Evolutionary conservation across 1,140 invertebrate genomes (phyloP), one percentile per base, ranked within the genome.

Genomic region (Aphelinus certus): DNA sequence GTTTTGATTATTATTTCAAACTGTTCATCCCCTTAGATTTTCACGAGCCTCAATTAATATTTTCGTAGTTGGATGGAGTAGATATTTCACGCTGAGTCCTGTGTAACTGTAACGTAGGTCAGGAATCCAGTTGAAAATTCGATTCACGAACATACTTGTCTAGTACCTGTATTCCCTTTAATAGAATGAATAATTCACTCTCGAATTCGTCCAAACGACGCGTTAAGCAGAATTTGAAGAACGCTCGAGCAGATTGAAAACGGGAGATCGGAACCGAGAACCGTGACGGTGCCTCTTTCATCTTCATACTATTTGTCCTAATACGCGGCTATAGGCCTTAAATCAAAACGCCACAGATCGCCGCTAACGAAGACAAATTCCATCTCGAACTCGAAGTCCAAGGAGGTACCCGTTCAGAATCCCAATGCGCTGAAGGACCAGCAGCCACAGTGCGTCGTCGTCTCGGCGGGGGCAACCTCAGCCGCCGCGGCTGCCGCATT

Each of bases 241-340:
- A 63, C 43, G 48, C 60, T 45, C 48, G 48, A 6, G 6, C 58
- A 61, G 57, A 10, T 46, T 70, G 61, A 61, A 3, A 47, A 71
- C 61, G n/a, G 55, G 10, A 26, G 26, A 26, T 58, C n/a, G 4
- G 43, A 66, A 53, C 7, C 49, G 53, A 60, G 65, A 79, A 83
- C 84, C 84, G 86, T 87, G 83, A 86, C 79, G 83, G 84, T 88
- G 83, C 80, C 81, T 80, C 78, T 71, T 75, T 86, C 86, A 88
- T 83, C 82, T 83, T 85, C 86, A 87, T 88, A 81, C 83, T 80
- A 87, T 84, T 85, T 83, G 81, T 82, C 85, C 83, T 87, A 87
- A 88, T 88, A 82, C 85, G 81, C 85, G 86, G 86, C 87, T 88
- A 88, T 87, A 88, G 86, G 86, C 86, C 86, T 87, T 88, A 87